These are phyloP conservation scores for Sebastes glaucus DNA, from an alignment of 2,797 vertebrate species.

Conservation along the genomic window DNA sequence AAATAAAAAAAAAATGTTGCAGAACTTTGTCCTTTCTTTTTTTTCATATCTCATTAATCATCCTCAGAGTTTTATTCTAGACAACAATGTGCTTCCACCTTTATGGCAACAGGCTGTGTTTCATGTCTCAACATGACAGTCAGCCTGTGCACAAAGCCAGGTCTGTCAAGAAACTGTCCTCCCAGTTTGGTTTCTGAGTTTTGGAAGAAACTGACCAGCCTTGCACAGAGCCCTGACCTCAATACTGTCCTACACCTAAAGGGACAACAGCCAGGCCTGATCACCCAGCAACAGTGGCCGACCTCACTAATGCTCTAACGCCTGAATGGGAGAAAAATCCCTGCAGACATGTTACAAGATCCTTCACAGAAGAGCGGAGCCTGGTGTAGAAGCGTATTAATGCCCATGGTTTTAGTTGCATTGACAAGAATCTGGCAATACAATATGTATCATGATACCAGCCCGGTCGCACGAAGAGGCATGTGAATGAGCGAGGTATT, in stretches of 20 bases:
- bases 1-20: not conserved
- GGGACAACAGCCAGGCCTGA: not conserved
- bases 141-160: not conserved
- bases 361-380: not conserved
- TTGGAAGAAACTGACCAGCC: not conserved
- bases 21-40: not conserved
- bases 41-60: not conserved
- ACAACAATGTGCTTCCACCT: not conserved
- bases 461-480: no score
- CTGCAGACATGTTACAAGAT: not conserved
- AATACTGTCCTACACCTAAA: not conserved
- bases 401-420: no score
- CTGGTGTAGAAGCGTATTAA: not conserved
- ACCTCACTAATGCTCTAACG: not conserved
- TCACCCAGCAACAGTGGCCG: not conserved
- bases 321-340: not conserved
- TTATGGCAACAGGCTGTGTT: not conserved
- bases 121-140: not conserved
- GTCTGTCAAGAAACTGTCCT: not conserved
- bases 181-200: not conserved
- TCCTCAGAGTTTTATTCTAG: not conserved
- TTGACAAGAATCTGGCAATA: no score
- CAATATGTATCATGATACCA: not conserved
- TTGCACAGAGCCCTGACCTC: not conserved
- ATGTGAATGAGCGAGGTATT: no score